phyloP scores from a whole-genome alignment of 2,888 invertebrate genomes.

The Caenorhabditis imperialis region DNA sequence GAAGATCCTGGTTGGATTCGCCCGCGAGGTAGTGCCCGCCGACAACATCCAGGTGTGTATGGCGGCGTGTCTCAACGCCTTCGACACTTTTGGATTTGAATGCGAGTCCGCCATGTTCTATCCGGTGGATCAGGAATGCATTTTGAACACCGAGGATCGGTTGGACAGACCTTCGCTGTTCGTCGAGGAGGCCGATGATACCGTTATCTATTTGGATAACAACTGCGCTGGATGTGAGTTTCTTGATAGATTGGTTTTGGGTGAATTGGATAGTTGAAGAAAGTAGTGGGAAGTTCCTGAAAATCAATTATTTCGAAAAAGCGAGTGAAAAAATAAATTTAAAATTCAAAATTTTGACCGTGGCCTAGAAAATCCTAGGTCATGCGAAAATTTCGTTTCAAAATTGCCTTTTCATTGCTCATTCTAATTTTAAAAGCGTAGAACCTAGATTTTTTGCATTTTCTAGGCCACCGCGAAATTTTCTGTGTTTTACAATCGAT shows the following conservation, averaged over 20 bases:
- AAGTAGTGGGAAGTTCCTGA: too few relatives aligned
- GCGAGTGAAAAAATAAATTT: too few relatives aligned
- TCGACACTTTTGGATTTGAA: conserved; percentile 77
- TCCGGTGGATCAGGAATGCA: conserved; percentile 77
- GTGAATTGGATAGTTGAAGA: too few relatives aligned
- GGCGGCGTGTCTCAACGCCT: conserved; percentile 75
- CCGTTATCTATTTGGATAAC: conserved; percentile 78
- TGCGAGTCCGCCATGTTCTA: conserved; percentile 78
- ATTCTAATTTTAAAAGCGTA: too few relatives aligned
- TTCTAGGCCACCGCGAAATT: too few relatives aligned
- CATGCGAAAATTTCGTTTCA: too few relatives aligned
- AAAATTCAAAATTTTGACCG: too few relatives aligned
- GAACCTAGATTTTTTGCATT: too few relatives aligned
- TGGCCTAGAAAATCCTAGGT: too few relatives aligned
- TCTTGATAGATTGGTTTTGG: neutral
- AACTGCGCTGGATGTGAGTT: conserved; percentile 78
- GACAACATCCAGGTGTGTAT: conserved; percentile 72
- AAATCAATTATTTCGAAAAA: too few relatives aligned
- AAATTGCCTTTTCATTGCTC: too few relatives aligned
- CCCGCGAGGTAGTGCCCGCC: conserved; percentile 77
- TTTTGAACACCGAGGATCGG: conserved; percentile 78
- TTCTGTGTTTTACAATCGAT: too few relatives aligned
- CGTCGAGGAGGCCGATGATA: conserved; percentile 76
- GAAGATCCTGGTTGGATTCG: conserved; percentile 77
- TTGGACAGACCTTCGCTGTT: conserved; percentile 77